Evolutionary conservation across 2,888 invertebrate genomes (phyloP).

Genomic region (Dryobota labecula): DNA sequence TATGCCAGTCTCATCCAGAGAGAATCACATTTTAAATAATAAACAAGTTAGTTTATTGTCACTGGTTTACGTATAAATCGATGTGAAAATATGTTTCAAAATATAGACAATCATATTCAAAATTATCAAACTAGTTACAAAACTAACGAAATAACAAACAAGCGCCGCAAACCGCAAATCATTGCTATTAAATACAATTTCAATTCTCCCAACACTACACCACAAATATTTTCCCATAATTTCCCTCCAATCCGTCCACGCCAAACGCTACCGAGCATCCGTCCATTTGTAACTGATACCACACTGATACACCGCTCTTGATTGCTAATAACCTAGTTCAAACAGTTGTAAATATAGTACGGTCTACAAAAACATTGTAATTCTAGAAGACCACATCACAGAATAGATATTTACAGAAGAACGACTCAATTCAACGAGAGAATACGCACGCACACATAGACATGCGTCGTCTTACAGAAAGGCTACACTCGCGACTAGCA

Average conservation of each 20-base stretch:
- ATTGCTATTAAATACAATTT: conserved; percentile 37
- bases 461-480: no score
- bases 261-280: conserved; percentile 35
- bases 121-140: not conserved
- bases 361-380: conserved; percentile 60
- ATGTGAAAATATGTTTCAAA: not conserved
- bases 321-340: conserved; percentile 55
- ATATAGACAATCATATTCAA: not conserved
- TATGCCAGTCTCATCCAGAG: not conserved
- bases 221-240: conserved; percentile 36
- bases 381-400: conserved; percentile 48
- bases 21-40: not conserved
- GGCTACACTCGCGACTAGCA: not conserved
- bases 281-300: conserved; percentile 62
- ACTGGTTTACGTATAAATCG: not conserved
- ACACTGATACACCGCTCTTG: conserved; percentile 48
- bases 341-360: conserved; percentile 46
- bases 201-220: conserved; percentile 6
- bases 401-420: conserved; percentile 15
- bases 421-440: no score
- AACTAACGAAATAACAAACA: conserved; percentile 20
- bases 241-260: conserved; percentile 30
- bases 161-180: conserved; percentile 26
- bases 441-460: not conserved
- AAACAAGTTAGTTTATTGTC: not conserved